Evolutionary conservation across 1,140 invertebrate genomes (phyloP).

Genomic region (Eupristina koningsbergeri): DNA sequence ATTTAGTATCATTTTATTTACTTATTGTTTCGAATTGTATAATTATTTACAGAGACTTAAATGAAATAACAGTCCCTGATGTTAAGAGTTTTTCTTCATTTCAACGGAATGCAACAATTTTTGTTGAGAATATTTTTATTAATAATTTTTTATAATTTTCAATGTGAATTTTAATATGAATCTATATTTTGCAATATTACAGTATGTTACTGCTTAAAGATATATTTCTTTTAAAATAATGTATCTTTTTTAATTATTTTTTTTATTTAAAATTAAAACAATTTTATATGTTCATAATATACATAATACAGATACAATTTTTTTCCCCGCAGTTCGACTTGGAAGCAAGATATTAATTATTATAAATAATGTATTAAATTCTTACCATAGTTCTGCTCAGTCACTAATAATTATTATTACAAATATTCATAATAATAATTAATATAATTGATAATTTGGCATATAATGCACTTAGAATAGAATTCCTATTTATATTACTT

Average conservation of each 20-base stretch:
- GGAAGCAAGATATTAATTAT: conserved; percentile 55
- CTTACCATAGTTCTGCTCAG: conserved; percentile 61
- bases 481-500: conserved; percentile 34
- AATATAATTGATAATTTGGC: conserved; percentile 66
- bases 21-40: conserved; percentile 55
- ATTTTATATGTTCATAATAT: background rate
- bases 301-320: background rate
- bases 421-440: conserved; percentile 61
- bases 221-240: conserved; percentile 6
- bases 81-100: conserved; percentile 52
- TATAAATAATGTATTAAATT: conserved; percentile 50
- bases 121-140: conserved; percentile 19
- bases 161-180: background rate
- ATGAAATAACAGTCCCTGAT: conserved; percentile 52
- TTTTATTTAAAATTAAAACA: background rate
- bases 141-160: conserved; percentile 11
- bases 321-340: conserved; percentile 18
- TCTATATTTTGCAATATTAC: background rate
- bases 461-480: conserved; percentile 59
- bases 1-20: conserved; percentile 55
- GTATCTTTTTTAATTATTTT: conserved; percentile 6
- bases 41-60: conserved; percentile 66
- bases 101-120: conserved; percentile 68
- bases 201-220: background rate
- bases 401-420: conserved; percentile 61